Conservation (phyloP, 2,113 vertebrate species). For the Pyxicephalus adspersus region DNA sequence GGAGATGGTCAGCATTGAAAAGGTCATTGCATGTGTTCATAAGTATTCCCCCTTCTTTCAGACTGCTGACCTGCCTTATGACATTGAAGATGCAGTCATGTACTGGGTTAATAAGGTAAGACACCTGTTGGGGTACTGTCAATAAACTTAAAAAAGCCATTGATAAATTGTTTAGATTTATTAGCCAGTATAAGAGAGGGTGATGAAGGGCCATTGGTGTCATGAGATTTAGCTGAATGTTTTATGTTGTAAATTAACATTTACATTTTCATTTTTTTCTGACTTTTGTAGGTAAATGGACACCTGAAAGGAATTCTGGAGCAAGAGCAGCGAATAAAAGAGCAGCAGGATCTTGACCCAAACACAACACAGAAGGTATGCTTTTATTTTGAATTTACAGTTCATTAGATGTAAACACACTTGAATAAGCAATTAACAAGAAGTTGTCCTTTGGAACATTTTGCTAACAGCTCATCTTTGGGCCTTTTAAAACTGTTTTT, state of each 20-base stretch:
- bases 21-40: constrained; percentile 83
- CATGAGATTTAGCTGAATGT: too few species aligned
- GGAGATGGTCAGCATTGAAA: constrained; percentile 89
- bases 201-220: too few species aligned
- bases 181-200: too few species aligned
- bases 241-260: too few species aligned
- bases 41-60: constrained; percentile 84
- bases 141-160: too few species aligned
- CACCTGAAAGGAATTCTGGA: constrained; percentile 89
- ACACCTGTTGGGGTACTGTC: not conserved
- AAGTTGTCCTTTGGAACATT: too few species aligned
- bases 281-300: constrained; percentile 84
- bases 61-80: constrained; percentile 87
- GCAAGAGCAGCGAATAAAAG: constrained; percentile 87
- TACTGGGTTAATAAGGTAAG: constrained; percentile 97
- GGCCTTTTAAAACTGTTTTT: too few species aligned
- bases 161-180: too few species aligned
- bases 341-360: constrained; percentile 77
- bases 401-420: too few species aligned
- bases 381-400: not conserved
- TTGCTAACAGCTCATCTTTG: too few species aligned
- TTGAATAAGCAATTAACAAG: too few species aligned
- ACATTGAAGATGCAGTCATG: constrained; percentile 90
- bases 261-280: not conserved
- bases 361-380: constrained; percentile 87